These are phyloP conservation scores for Cladorhizidae sp. DNA, from an alignment of 37 sponge, comb jelly and placozoan genomes.

Conservation along the genomic window DNA sequence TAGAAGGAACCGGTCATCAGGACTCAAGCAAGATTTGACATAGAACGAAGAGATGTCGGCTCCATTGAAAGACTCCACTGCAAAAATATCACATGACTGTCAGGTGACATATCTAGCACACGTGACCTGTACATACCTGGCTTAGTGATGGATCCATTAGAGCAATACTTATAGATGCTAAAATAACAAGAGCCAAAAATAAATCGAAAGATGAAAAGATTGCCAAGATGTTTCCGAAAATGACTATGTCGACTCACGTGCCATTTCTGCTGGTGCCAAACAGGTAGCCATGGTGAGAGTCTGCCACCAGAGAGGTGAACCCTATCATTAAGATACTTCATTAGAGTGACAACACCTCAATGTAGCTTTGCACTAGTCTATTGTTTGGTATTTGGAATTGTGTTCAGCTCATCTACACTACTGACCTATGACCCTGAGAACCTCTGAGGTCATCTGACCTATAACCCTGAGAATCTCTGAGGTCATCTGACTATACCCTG, in stretches of 20 bases:
- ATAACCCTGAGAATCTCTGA: too few relatives aligned
- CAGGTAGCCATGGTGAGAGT: constrained; percentile 37
- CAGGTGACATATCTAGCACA: background rate
- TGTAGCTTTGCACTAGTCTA: too few relatives aligned
- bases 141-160: background rate
- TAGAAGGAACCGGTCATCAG: constrained; percentile 63
- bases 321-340: constrained; percentile 37
- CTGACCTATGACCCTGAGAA: too few relatives aligned
- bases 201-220: background rate
- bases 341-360: too few relatives aligned
- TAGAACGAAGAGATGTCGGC: constrained; percentile 58
- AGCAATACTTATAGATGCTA: constrained; percentile 67
- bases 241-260: constrained; percentile 36
- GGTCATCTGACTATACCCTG: too few relatives aligned
- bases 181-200: background rate
- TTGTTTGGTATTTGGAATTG: too few relatives aligned
- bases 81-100: background rate
- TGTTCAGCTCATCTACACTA: too few relatives aligned
- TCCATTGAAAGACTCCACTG: constrained; percentile 55
- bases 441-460: too few relatives aligned
- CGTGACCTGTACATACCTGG: constrained; percentile 31
- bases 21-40: constrained; percentile 66
- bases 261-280: constrained; percentile 64
- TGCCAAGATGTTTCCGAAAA: background rate
- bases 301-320: constrained; percentile 60